Percentiles rank a stretch among this genome's conserved stretches.
Evolutionary conservation across 2,797 vertebrate genomes (phyloP).

Genomic region (Chelon auratus): DNA sequence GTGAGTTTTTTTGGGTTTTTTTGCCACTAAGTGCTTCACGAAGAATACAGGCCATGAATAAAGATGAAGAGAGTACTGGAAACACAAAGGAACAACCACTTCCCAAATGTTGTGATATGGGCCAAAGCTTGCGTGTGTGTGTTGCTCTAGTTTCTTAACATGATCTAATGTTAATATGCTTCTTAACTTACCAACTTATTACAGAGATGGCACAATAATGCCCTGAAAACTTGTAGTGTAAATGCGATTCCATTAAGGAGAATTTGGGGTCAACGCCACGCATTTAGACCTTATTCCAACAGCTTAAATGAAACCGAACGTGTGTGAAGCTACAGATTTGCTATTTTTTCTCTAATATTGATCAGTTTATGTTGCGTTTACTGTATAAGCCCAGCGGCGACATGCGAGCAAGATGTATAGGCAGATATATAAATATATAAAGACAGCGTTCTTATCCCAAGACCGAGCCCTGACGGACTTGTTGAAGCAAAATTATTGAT

Average conservation of each 20-base stretch:
- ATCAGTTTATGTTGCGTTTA: neutral
- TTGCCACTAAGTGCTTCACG: constrained; percentile 34
- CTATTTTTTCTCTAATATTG: neutral
- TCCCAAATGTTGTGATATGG: constrained; percentile 21
- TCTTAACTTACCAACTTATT: constrained; percentile 44
- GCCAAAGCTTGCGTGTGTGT: neutral
- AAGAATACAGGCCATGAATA: constrained; percentile 55
- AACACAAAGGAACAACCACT: constrained; percentile 25
- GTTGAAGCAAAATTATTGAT: constrained; percentile 7
- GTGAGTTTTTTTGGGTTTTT: constrained; percentile 16
- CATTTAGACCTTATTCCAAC: neutral
- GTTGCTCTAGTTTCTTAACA: constrained; percentile 31
- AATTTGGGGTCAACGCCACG: constrained; percentile 24
- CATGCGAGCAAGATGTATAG: neutral
- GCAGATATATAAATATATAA: neutral
- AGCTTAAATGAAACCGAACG: neutral
- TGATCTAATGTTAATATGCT: constrained; percentile 40
- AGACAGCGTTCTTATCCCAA: neutral
- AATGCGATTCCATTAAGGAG: constrained; percentile 23
- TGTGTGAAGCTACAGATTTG: neutral
- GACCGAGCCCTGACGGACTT: constrained; percentile 15
- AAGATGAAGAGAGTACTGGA: constrained; percentile 22
- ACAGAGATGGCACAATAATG: constrained; percentile 33
- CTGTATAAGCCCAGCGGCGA: neutral
- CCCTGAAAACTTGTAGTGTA: constrained; percentile 33